Evolutionary conservation across 92 coral and sea anemone species (phyloP), one percentile per base, ranked within the genome.

Genomic region (Porites lobata): DNA sequence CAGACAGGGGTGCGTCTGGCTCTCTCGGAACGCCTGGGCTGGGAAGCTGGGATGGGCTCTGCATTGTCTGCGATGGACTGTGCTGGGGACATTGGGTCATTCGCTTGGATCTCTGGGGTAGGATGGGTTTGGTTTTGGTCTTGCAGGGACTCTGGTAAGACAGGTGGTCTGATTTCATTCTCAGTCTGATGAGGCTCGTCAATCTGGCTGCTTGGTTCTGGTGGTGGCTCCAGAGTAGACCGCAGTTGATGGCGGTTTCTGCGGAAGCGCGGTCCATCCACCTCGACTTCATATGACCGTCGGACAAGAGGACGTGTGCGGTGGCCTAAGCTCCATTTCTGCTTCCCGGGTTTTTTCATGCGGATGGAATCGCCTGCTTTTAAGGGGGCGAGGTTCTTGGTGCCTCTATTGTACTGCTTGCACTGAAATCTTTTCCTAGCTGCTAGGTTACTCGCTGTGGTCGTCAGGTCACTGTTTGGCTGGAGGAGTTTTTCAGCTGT

Each of bases 241-340:
- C 78, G 69, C 74, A 88, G 67, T 67, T 88, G 88, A 11, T 78
- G 88, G 76, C 88, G 87, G 82, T 88, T 88, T 54, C 88, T 77
- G 77, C 84, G 84, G 86, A 63, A 82, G 69, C 77, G 69, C 61
- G 79, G 81, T 50, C 92, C 92, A 10, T 56, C 77, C 50, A 88
- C 88, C 70, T 88, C 71, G 4, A 82, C 88, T 88, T 88, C 88
- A 66, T 73, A 82, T n/a, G 88, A 88, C 50, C 88, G 78, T 78
- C 86, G 53, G n/a, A n/a, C n/a, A n/a, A n/a, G n/a, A n/a, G n/a
- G n/a, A n/a, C n/a, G n/a, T n/a, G n/a, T n/a, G n/a, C n/a, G n/a
- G n/a, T n/a, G n/a, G 77, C 69, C 84, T 9, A 88, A 76, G 66
- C 87, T 81, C 92, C 78, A 88, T 57, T 81, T 75, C 67, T 82